Conservation (phyloP, 2,888 invertebrate species). For the Pristionchus japonicus region DNA sequence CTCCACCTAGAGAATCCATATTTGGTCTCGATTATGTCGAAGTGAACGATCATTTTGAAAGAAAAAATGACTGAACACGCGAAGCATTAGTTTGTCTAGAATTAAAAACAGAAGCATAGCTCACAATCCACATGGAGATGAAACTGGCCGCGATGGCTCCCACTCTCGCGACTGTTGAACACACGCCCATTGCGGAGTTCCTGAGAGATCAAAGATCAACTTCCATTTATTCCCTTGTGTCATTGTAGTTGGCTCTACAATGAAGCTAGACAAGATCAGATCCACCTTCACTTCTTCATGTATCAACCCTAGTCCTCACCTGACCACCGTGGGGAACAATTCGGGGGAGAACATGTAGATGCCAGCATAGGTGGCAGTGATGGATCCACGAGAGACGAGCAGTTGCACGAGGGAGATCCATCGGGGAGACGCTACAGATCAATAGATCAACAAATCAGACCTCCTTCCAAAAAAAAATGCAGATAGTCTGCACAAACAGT, state of each 20-base stretch:
- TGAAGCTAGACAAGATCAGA: too few species aligned
- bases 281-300: too few species aligned
- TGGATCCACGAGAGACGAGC: slow-evolving; percentile 85
- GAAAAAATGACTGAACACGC: too few species aligned
- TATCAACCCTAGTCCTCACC: too few species aligned
- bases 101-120: slow-evolving; percentile 46
- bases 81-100: neutral
- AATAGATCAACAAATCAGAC: neutral
- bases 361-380: slow-evolving; percentile 87
- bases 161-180: slow-evolving; percentile 88
- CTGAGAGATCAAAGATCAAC: slow-evolving; percentile 75
- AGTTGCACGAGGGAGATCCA: slow-evolving; percentile 78
- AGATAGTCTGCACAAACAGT: neutral
- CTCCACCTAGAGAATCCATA: slow-evolving; percentile 59
- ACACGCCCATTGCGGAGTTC: slow-evolving; percentile 88
- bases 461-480: neutral
- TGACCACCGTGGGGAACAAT: slow-evolving; percentile 86
- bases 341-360: slow-evolving; percentile 91
- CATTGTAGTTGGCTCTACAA: neutral
- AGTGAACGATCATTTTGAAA: too few species aligned
- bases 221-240: too few species aligned
- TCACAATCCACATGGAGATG: slow-evolving; percentile 79
- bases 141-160: slow-evolving; percentile 90
- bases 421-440: slow-evolving; percentile 48
- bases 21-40: too few species aligned